These are phyloP conservation scores for Procambarus clarkii DNA, from an alignment of 1,140 invertebrate species.

Conservation along the genomic window DNA sequence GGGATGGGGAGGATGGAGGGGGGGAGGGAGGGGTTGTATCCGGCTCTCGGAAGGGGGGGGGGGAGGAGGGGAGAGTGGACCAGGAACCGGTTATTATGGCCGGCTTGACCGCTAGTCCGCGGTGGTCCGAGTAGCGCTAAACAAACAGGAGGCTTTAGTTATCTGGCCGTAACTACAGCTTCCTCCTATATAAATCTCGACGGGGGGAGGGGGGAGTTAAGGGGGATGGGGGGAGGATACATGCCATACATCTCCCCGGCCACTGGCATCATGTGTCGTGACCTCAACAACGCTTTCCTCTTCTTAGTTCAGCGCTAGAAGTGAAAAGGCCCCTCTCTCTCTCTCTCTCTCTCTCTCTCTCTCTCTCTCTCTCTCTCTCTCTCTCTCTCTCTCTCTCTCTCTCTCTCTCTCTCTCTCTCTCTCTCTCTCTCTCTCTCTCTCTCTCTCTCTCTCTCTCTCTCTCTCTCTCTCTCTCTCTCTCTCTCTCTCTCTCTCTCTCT, in stretches of 20 bases:
- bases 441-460: too few species aligned
- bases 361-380: too few species aligned
- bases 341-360: too few species aligned
- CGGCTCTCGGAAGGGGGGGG: too few species aligned
- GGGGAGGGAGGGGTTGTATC: too few species aligned
- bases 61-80: too few species aligned
- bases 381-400: too few species aligned
- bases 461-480: too few species aligned
- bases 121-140: neutral
- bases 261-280: neutral
- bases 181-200: neutral
- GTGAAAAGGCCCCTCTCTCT: neutral
- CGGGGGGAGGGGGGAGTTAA: neutral
- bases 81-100: neutral
- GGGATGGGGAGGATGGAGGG: too few species aligned
- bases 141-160: constrained; percentile 3
- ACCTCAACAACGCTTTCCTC: neutral
- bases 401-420: too few species aligned
- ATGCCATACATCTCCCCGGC: neutral
- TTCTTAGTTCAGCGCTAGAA: neutral
- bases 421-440: neutral
- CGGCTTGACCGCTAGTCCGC: neutral
- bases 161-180: neutral
- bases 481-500: too few species aligned
- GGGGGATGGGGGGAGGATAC: too few species aligned